phyloP scores from a whole-genome alignment of 2,113 vertebrate genomes.

The Tragelaphus strepsiceros region DNA sequence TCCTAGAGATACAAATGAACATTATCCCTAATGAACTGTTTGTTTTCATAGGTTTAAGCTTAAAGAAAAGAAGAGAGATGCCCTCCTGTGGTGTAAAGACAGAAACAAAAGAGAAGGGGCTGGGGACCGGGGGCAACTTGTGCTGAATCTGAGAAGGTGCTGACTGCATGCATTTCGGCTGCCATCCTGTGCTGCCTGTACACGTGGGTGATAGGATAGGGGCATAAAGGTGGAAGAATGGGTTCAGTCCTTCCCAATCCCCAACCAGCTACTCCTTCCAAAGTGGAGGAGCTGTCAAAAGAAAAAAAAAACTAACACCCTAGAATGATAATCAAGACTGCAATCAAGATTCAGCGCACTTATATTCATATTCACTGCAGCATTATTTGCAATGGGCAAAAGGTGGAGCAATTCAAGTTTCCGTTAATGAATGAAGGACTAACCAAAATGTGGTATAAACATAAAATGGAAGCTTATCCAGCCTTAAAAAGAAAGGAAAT shows the following conservation, averaged over 20 bases:
- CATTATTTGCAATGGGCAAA: neutral
- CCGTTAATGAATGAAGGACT: accelerated
- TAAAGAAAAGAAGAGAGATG: neutral
- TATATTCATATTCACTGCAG: neutral
- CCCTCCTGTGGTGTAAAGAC: neutral
- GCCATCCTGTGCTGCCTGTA: neutral
- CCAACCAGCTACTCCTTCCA: neutral
- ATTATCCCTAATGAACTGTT: neutral
- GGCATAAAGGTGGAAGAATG: neutral
- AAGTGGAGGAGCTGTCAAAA: neutral
- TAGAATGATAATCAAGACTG: neutral
- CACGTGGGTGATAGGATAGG: neutral
- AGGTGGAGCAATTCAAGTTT: neutral
- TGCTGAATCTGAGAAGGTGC: neutral
- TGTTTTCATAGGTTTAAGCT: neutral
- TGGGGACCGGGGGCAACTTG: neutral
- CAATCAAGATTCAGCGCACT: neutral
- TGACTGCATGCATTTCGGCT: neutral
- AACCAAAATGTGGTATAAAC: neutral
- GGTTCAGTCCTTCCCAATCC: neutral
- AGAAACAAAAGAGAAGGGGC: neutral
- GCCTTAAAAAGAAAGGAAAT: neutral
- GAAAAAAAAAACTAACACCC: neutral
- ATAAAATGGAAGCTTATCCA: neutral
- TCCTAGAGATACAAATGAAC: neutral